Conservation (phyloP, 2,797 vertebrate genomes). For the Alauda arvensis region DNA sequence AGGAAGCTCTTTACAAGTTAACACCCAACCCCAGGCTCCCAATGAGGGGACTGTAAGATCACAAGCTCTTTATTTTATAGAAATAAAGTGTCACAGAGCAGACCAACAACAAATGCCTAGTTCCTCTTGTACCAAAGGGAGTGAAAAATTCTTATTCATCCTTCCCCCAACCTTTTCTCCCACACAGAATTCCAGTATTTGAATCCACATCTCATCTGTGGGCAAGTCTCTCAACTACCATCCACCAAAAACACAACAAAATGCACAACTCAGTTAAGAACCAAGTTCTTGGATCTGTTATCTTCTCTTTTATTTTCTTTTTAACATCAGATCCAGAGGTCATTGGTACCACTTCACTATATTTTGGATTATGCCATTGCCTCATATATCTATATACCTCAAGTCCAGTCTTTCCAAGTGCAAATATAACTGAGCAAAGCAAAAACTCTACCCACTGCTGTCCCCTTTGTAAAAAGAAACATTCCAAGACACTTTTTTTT, state of each 20-base stretch:
- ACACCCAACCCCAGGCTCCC: conserved; percentile 82
- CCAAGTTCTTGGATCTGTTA: neutral
- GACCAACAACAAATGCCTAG: neutral
- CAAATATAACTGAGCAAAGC: neutral
- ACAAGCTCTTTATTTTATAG: neutral
- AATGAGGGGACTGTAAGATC: conserved; percentile 74
- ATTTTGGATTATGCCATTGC: neutral
- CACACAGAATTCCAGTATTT: neutral
- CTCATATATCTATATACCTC: neutral
- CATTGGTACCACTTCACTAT: neutral
- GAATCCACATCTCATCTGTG: neutral
- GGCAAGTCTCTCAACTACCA: neutral
- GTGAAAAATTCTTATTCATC: neutral
- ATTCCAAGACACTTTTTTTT: neutral
- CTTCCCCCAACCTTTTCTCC: neutral
- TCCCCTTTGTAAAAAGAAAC: neutral
- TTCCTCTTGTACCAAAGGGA: neutral
- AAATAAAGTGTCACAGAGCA: neutral
- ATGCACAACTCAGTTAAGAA: neutral
- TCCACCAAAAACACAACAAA: neutral
- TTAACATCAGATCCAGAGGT: neutral
- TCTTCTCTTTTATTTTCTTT: neutral
- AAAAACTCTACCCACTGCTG: neutral
- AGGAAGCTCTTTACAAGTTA: conserved; percentile 86
- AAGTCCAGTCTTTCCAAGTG: neutral